Evolutionary conservation across 2,888 invertebrate genomes (phyloP).

Genomic region (Thalpophila matura): DNA sequence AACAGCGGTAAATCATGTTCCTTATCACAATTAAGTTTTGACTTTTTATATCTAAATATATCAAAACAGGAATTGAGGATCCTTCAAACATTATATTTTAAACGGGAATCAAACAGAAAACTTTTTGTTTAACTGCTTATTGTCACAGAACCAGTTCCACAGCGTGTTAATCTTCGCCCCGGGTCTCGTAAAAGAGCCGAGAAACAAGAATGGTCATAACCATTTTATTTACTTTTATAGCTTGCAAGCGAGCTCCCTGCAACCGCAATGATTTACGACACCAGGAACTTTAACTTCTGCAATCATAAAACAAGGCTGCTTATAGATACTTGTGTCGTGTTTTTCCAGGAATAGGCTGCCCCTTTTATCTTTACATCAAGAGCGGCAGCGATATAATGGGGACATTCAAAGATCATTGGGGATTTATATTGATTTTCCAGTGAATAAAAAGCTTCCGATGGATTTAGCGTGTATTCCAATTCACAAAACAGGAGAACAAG

Average conservation of each 20-base stretch:
- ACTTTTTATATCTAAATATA: not conserved
- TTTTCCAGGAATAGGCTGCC: not conserved
- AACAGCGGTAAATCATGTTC: not conserved
- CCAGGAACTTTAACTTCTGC: slow-evolving; percentile 24
- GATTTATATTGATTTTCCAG: too few species aligned
- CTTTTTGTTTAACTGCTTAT: slow-evolving; percentile 17
- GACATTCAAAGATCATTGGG: too few species aligned
- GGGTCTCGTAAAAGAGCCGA: slow-evolving; percentile 46
- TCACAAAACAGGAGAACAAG: too few species aligned
- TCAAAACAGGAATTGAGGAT: not conserved
- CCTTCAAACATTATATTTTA: slow-evolving; percentile 1
- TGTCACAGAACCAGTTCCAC: slow-evolving; percentile 26
- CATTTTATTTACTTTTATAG: slow-evolving; percentile 57
- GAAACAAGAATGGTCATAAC: slow-evolving; percentile 42
- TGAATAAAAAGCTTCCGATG: too few species aligned
- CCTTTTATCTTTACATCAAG: not conserved
- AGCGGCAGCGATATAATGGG: too few species aligned
- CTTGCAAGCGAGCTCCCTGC: slow-evolving; percentile 45
- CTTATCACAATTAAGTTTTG: not conserved
- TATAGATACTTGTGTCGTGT: slow-evolving; percentile 34
- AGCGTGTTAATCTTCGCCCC: slow-evolving; percentile 32
- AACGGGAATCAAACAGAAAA: slow-evolving; percentile 5
- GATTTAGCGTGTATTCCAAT: too few species aligned
- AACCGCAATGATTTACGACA: slow-evolving; percentile 44
- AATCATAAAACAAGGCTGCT: slow-evolving; percentile 47